Evolutionary conservation across 2,113 vertebrate species (phyloP), one percentile per base, ranked within the genome.

Genomic region (Crotalus helleri): DNA sequence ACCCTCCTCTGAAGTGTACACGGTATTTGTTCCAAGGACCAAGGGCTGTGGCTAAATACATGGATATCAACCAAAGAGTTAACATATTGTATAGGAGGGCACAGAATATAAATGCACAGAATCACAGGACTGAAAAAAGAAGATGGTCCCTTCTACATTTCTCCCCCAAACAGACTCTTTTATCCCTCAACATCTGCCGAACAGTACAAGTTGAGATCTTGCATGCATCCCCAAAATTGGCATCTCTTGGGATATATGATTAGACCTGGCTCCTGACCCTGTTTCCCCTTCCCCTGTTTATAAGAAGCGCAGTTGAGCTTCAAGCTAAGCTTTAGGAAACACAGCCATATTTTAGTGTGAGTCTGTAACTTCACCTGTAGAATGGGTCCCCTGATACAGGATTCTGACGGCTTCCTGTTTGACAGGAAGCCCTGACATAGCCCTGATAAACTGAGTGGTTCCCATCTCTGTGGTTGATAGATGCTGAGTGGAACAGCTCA

Each of bases 351-450:
- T n/a, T 54, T 12, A 53, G 17, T 4, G 44, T 11, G 58, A 19
- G 17, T 39, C 87, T 88, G 51, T 44, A 58, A 15, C 13, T 12
- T 61, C 33, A 53, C 17, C 46, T 90, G 39, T 89, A 23, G 51
- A 61, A 51, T 26, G 12, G 8, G n/a, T 10, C 24, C 87, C 53
- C 29, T 21, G 51, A 88, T 17, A 26, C 13, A 85, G 6, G 61
- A 59, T 89, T 29, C 87, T 53, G 69, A 90, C 64, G 44, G 8
- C 94, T 92, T 87, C 90, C 89, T 94, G 49, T 93, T 89, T 69
- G 26, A 93, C 94, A 96, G 96, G 96, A 96, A 96, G 95, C 55
- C 91, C 94, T 49, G 88, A 94, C 88, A 86, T 85, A 92, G 86
- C 88, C 86, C 94, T 95, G 94, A 90, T 29, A 46, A 51, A 92